Conservation (phyloP, 2,113 vertebrate species). For the Xenopus borealis region DNA sequence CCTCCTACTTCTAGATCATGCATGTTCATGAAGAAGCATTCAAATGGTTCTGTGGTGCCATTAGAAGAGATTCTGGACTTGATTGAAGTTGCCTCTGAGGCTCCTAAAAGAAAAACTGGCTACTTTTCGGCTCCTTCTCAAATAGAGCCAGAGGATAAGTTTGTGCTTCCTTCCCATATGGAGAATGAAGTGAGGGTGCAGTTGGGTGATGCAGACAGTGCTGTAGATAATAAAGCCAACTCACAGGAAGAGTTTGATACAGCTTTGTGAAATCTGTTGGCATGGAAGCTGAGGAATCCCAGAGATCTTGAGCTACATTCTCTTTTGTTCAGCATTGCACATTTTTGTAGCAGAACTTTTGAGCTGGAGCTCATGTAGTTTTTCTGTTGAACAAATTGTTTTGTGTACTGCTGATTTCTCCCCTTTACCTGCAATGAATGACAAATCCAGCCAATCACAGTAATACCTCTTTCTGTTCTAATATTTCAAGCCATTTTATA, state of each 20-base stretch:
- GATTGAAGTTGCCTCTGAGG: conserved; percentile 92
- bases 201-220: conserved; percentile 59
- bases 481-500: conserved; percentile 14
- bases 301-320: neutral
- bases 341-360: conserved; percentile 12
- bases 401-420: neutral
- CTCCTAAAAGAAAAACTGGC: conserved; percentile 91
- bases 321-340: conserved; percentile 9
- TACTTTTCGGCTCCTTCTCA: conserved; percentile 93
- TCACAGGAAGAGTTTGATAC: conserved; percentile 86
- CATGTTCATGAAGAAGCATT: conserved; percentile 89
- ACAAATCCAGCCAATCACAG: conserved; percentile 15
- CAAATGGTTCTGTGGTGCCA: conserved; percentile 91
- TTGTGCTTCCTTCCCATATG: conserved; percentile 86
- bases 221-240: conserved; percentile 53
- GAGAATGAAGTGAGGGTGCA: conserved; percentile 92
- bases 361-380: neutral
- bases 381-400: neutral
- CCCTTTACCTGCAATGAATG: conserved; percentile 3
- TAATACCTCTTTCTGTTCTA: conserved; percentile 3
- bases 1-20: conserved; percentile 89
- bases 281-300: neutral
- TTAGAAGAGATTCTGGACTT: conserved; percentile 91
- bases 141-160: conserved; percentile 89
- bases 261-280: conserved; percentile 69